Conservation (phyloP, 2,797 vertebrate species). For the Anguilla anguilla region DNA sequence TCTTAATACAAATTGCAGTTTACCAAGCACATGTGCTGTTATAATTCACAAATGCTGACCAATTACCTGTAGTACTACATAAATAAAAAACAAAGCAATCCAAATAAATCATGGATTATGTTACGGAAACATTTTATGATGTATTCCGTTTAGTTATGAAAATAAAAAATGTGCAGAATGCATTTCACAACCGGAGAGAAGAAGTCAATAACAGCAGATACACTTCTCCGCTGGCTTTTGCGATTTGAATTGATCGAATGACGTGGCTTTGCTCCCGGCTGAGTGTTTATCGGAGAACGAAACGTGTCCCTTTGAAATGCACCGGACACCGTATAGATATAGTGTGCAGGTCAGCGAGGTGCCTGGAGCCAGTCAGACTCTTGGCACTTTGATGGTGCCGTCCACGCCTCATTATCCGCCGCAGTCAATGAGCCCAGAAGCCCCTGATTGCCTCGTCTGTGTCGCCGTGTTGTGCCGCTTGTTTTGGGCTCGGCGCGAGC, state of each 20-base stretch:
- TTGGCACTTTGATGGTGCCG: too few species aligned
- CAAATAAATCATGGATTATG: background rate
- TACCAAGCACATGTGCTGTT: background rate
- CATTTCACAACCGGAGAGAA: background rate
- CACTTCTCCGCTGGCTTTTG: background rate
- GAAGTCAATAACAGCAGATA: background rate
- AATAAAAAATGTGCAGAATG: background rate
- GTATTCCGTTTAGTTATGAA: background rate
- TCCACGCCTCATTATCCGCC: background rate
- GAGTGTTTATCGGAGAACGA: background rate
- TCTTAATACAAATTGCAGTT: background rate
- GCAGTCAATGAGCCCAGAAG: background rate
- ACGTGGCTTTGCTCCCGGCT: background rate
- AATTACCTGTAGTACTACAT: background rate
- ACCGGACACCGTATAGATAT: too few species aligned
- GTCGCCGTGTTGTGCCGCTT: background rate
- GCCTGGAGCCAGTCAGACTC: background rate
- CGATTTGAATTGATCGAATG: background rate
- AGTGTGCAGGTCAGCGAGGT: background rate
- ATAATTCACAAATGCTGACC: background rate
- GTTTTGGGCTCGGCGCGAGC: background rate
- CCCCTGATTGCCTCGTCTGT: background rate
- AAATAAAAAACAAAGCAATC: background rate
- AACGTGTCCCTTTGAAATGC: background rate
- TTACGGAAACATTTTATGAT: background rate